phyloP scores from a whole-genome alignment of 2,113 vertebrate genomes.

The Poicephalus meyeri region DNA sequence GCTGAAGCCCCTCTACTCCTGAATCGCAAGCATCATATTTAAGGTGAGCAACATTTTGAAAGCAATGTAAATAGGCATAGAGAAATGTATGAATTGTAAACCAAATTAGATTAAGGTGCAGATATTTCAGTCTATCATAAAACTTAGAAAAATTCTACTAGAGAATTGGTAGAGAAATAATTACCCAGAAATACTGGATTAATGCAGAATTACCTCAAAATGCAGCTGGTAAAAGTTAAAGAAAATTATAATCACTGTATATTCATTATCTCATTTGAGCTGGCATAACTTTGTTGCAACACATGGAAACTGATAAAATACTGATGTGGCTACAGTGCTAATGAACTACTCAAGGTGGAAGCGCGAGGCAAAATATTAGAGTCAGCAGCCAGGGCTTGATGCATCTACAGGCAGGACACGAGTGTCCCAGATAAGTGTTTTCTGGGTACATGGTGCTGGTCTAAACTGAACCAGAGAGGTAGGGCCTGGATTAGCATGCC shows the following conservation, averaged over 20 bases:
- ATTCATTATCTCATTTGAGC: background rate
- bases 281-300: background rate
- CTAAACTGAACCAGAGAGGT: background rate
- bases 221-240: background rate
- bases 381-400: background rate
- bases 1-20: background rate
- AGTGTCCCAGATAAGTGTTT: too few relatives aligned
- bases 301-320: background rate
- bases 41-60: background rate
- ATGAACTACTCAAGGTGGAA: fast-evolving
- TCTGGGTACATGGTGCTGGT: background rate
- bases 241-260: fast-evolving
- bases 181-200: background rate
- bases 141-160: background rate
- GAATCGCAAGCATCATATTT: background rate
- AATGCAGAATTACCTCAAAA: background rate
- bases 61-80: background rate
- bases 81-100: background rate
- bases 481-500: background rate
- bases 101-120: background rate
- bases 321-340: background rate
- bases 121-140: background rate
- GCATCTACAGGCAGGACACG: fast-evolving
- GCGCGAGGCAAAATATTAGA: background rate
- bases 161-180: background rate